These are phyloP conservation scores for Gari tellinella DNA, from an alignment of 2,888 invertebrate genomes.

Conservation along the genomic window DNA sequence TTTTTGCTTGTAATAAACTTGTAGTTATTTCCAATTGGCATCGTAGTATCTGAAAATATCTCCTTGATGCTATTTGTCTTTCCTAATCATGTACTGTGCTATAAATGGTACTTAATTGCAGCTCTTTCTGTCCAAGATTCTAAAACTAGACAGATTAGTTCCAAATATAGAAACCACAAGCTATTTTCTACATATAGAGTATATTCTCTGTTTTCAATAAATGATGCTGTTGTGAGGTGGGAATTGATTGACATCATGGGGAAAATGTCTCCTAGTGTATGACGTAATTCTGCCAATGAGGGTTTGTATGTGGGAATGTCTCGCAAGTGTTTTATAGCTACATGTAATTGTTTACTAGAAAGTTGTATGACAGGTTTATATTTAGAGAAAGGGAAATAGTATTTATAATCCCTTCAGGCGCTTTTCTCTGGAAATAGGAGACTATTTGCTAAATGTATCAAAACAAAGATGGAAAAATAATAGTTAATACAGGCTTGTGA, in stretches of 20 bases:
- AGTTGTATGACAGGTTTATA: too few species aligned
- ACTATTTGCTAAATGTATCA: too few species aligned
- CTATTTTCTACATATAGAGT: constrained; percentile 39
- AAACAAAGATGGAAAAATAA: too few species aligned
- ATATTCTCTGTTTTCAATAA: constrained; percentile 17
- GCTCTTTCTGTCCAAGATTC: constrained; percentile 16
- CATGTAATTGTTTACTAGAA: too few species aligned
- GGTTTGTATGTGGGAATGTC: neutral
- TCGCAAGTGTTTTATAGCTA: too few species aligned
- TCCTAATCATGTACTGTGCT: constrained; percentile 11
- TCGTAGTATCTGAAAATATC: constrained; percentile 18
- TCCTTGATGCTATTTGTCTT: constrained; percentile 9
- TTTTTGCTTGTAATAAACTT: too few species aligned
- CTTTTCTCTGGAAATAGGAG: too few species aligned
- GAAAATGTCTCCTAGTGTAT: neutral
- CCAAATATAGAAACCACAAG: constrained; percentile 36
- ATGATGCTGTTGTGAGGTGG: constrained; percentile 20
- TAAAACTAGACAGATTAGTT: constrained; percentile 31
- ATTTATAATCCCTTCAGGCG: too few species aligned
- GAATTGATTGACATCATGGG: constrained; percentile 13
- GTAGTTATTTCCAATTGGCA: neutral
- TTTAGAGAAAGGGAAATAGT: too few species aligned
- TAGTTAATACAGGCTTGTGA: too few species aligned
- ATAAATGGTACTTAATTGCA: constrained; percentile 27
- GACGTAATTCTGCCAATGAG: constrained; percentile 4